Base-by-base conservation (phyloP, 2,888 invertebrate genomes). In the Pimpla rufipes region DNA sequence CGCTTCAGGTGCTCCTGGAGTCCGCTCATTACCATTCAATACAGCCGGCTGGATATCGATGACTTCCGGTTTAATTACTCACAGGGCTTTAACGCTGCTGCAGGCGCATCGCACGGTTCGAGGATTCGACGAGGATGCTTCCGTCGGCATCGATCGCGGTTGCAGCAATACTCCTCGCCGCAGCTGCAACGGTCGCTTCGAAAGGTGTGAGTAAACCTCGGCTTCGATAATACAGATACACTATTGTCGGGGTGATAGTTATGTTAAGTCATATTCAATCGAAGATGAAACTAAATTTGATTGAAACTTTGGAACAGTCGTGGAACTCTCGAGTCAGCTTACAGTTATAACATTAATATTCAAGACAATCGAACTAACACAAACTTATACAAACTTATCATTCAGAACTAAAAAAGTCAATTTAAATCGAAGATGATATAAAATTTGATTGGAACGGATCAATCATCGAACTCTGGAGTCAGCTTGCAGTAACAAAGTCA, bases 21-120 rank as follows among this genome's bases (percentile, higher is more conserved):
- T 45, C 18, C 8, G n/a, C 59, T 29, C 23, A 57, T 45, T 16
- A 37, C 47, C 37, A 50, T 50, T 50, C 50, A 5, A 42, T 47
- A 10, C 0, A 62, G 35, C 45, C 29, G 35, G 11, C 29, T 0
- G 7, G 35, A 47, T 16, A 18, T 18, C 11, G 13, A 47, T 37
- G 71, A 7, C 45, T 47, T 62, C 35, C 18, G 13, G 0, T 47
- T 45, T 50, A 62, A 74, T 74, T 74, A 50, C 37, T 47, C 71
- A 45, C 6, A 35, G 21, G 21, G 7, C 50, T 74, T 74, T 77
- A 68, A 81, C 62, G 45, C 73, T 76, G 29, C 40, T 42, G 45
- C 57, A 76, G n/a, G 79, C 70, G 79, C 83, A 81, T 81, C 73
- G 11, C 47, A 50, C 45, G 47, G 18, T 50, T 59, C 21, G 47